Base-by-base conservation (phyloP, 2,888 invertebrate species). In the Agrotis puta region DNA sequence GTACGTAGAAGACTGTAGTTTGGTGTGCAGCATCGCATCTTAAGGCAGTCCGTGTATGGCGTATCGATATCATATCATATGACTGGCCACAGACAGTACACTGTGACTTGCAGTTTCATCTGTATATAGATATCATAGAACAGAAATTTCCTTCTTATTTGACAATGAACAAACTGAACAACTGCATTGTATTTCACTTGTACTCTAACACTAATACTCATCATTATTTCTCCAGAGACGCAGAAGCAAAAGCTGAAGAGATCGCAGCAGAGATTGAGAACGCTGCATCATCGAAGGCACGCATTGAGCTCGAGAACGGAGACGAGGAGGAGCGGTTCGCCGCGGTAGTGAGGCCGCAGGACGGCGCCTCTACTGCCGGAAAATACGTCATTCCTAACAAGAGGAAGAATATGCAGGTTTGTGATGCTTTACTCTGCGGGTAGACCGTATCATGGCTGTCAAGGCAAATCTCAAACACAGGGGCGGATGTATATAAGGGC, bases 211-310 rank as follows among this genome's bases (percentile, higher is more conserved):
- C 27, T 18, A n/a, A 11, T n/a, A 56, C 20, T 27, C 47, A 50
- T 39, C 4, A 22, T 47, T 22, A 3, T 43, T n/a, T 43, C 13
- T 43, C 53, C 91, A 96, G 96, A 89, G 97, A 98, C 88, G 97
- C 98, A 62, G 98, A 98, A 92, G 98, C 98, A 18, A 98, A 98
- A 91, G 99, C 99, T 0, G 98, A 98, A 62, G 98, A 98, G 91
- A 98, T 99, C 81, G 99, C 99, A 0, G 98, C 97, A 56, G 99
- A 99, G 94, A 99, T 99, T 78, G 99, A 99, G 91, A 97, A 97
- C 88, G 98, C 98, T 88, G 98, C 98, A 1, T 96, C 97, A 68
- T 98, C 98, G 90, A 98, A 98, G 90, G 97, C 98, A 50, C 97
- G 98, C 79, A 96, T 98, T 62, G 98, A 98, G 83, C 92, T 99